Conservation (phyloP, 2,113 vertebrate genomes). For the Lota lota region DNA sequence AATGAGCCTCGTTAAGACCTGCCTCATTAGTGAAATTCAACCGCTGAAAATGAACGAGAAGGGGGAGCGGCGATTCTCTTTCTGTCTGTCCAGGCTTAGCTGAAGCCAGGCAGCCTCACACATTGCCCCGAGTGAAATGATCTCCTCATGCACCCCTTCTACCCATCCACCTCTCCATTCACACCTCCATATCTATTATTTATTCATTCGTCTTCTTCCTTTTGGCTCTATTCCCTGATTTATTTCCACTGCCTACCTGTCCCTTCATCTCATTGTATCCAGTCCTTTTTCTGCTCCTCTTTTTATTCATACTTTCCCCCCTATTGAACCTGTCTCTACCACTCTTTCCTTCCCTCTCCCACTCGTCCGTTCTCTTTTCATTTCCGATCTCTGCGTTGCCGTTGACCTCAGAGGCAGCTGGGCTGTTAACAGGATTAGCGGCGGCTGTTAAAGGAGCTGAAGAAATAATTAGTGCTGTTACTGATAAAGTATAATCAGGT, state of each 20-base stretch:
- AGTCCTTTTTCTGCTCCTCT: neutral
- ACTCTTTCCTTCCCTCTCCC: conserved; percentile 10
- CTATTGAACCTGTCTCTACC: neutral
- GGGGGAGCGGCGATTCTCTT: conserved; percentile 42
- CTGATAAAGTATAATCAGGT: conserved; percentile 68
- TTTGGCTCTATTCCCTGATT: neutral
- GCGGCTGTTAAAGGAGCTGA: conserved; percentile 59
- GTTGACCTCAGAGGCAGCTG: conserved; percentile 41
- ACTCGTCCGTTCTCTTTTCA: neutral
- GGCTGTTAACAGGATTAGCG: conserved; percentile 70
- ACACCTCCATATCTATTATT: neutral
- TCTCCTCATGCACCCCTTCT: neutral
- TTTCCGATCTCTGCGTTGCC: neutral
- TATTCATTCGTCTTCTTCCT: neutral
- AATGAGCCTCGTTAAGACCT: conserved; percentile 50
- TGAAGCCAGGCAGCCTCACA: conserved; percentile 27
- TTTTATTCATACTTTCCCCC: neutral
- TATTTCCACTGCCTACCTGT: neutral
- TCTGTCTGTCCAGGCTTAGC: conserved; percentile 30
- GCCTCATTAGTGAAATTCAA: conserved; percentile 61
- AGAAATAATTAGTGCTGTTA: conserved; percentile 74
- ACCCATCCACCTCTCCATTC: neutral
- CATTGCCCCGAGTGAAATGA: neutral
- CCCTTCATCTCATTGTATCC: neutral
- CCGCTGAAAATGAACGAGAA: conserved; percentile 45